A percentile compares a stretch with the other conserved stretches of the same genome.
These are phyloP conservation scores for Clitarchus hookeri DNA, from an alignment of 2,888 invertebrate species.

Conservation along the genomic window DNA sequence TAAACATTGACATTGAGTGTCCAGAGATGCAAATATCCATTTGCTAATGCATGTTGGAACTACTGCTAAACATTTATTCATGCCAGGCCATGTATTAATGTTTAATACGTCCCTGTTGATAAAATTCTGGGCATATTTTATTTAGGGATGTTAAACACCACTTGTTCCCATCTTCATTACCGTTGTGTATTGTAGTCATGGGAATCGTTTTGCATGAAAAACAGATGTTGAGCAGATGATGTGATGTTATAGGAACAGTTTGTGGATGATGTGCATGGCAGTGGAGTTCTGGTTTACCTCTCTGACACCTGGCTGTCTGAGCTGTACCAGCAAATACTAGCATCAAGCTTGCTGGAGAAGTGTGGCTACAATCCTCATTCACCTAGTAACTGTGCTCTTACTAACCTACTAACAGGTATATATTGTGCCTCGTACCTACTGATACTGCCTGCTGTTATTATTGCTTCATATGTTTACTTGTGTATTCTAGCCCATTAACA, in stretches of 20 bases:
- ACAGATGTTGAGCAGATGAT: background rate
- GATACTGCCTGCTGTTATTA: background rate
- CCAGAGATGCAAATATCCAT: too few species aligned
- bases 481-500: background rate
- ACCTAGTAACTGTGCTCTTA: conserved; percentile 63
- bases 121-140: too few species aligned
- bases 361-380: conserved; percentile 65
- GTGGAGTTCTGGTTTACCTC: conserved; percentile 89
- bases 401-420: conserved; percentile 75
- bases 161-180: too few species aligned
- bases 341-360: conserved; percentile 70
- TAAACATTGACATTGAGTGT: too few species aligned
- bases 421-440: background rate
- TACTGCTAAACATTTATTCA: too few species aligned
- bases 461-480: background rate
- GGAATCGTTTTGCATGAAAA: too few species aligned
- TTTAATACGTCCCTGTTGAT: too few species aligned
- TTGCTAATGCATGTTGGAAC: too few species aligned
- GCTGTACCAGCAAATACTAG: conserved; percentile 84
- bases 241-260: conserved; percentile 72
- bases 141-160: too few species aligned
- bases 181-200: too few species aligned
- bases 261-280: conserved; percentile 88
- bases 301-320: conserved; percentile 94
- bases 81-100: too few species aligned